These are phyloP conservation scores for Margarornis squamiger DNA, from an alignment of 2,797 vertebrate genomes.

Conservation along the genomic window DNA sequence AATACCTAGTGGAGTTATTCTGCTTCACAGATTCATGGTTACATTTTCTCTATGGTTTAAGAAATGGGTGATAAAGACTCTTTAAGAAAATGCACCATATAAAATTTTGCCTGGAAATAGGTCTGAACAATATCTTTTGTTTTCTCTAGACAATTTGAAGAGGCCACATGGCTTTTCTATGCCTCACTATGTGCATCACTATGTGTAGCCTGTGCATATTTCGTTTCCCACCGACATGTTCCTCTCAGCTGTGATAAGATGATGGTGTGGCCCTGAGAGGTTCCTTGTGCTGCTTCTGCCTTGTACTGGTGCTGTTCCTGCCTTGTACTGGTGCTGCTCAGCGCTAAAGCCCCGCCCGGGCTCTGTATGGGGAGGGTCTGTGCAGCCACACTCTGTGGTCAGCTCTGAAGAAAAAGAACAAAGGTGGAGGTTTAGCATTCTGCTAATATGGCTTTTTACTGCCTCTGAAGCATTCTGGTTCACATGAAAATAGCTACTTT, in stretches of 20 bases:
- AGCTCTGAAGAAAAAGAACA: background rate
- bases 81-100: background rate
- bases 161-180: background rate
- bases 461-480: background rate
- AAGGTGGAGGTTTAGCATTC: background rate
- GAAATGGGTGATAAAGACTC: background rate
- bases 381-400: background rate
- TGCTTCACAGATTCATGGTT: background rate
- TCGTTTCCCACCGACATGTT: background rate
- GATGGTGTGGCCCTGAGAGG: background rate
- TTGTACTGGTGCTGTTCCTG: background rate
- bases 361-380: background rate
- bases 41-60: background rate
- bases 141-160: background rate
- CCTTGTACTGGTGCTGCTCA: background rate
- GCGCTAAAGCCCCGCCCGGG: accelerated
- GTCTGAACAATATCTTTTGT: background rate
- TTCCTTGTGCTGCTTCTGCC: background rate
- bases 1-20: background rate
- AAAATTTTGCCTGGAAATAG: background rate
- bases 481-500: background rate
- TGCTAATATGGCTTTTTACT: background rate
- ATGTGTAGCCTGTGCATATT: background rate
- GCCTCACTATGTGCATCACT: background rate
- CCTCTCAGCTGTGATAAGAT: background rate